phyloP scores from a whole-genome alignment of 2,888 invertebrate species.

The Nymphalis c-album region DNA sequence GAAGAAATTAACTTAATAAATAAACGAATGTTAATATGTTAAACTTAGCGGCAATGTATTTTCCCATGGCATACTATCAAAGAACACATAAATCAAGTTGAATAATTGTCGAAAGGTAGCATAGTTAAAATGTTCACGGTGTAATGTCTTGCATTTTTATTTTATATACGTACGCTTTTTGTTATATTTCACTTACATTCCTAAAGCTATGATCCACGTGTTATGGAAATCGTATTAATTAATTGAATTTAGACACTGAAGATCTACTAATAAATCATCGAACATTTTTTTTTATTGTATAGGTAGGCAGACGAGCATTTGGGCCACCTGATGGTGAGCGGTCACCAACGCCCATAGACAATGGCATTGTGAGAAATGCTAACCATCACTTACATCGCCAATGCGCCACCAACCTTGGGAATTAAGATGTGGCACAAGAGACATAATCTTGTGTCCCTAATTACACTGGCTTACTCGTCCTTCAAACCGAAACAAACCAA shows the following conservation, averaged over 20 bases:
- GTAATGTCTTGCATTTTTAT: slow-evolving; percentile 60
- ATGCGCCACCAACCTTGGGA: too few relatives aligned
- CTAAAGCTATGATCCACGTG: not conserved
- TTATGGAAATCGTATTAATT: not conserved
- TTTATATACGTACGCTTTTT: slow-evolving; percentile 21
- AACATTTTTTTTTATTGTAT: not conserved
- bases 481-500: too few relatives aligned
- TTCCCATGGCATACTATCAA: slow-evolving; percentile 41
- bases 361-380: too few relatives aligned
- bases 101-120: slow-evolving; percentile 58
- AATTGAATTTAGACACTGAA: not conserved
- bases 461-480: too few relatives aligned
- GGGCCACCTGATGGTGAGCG: too few relatives aligned
- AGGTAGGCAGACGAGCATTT: too few relatives aligned
- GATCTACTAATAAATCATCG: not conserved
- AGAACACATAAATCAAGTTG: slow-evolving; percentile 60
- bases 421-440: too few relatives aligned
- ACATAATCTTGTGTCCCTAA: too few relatives aligned
- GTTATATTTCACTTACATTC: not conserved
- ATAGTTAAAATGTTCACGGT: slow-evolving; percentile 48
- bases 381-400: too few relatives aligned
- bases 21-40: slow-evolving; percentile 16
- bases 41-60: slow-evolving; percentile 37
- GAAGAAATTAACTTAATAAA: slow-evolving; percentile 1
- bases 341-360: too few relatives aligned